These are phyloP conservation scores for Mythimna lalbum DNA, from an alignment of 2,888 invertebrate species.

Conservation along the genomic window DNA sequence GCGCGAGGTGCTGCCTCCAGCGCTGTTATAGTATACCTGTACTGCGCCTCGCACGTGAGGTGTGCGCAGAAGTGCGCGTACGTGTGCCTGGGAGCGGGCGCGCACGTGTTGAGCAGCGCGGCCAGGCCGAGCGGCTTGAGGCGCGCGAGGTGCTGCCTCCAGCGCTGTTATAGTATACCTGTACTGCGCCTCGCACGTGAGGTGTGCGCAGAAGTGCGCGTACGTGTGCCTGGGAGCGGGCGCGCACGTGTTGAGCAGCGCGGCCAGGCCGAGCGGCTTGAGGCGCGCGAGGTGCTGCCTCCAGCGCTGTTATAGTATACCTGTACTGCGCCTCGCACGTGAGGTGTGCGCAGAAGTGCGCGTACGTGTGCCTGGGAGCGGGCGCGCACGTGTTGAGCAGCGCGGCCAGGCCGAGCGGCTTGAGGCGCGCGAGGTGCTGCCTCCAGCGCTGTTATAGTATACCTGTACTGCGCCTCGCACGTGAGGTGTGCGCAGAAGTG, in stretches of 20 bases:
- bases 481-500: conserved; percentile 98
- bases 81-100: conserved; percentile 95
- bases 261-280: conserved; percentile 97
- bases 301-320: background rate
- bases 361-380: conserved; percentile 96
- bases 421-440: conserved; percentile 95
- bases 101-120: conserved; percentile 98
- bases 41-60: conserved; percentile 97
- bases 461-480: conserved; percentile 93
- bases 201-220: conserved; percentile 98
- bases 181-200: conserved; percentile 96
- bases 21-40: conserved; percentile 75
- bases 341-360: conserved; percentile 98
- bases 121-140: conserved; percentile 98
- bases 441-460: background rate
- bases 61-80: conserved; percentile 98
- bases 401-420: conserved; percentile 97
- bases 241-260: conserved; percentile 98
- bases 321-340: conserved; percentile 95
- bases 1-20: conserved; percentile 88
- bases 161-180: conserved; percentile 90
- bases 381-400: conserved; percentile 98
- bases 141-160: conserved; percentile 96
- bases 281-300: conserved; percentile 93
- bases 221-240: conserved; percentile 96